Base-by-base conservation (phyloP, 53 echinoderm and acorn worm genomes). In the Zoroaster sp. region DNA sequence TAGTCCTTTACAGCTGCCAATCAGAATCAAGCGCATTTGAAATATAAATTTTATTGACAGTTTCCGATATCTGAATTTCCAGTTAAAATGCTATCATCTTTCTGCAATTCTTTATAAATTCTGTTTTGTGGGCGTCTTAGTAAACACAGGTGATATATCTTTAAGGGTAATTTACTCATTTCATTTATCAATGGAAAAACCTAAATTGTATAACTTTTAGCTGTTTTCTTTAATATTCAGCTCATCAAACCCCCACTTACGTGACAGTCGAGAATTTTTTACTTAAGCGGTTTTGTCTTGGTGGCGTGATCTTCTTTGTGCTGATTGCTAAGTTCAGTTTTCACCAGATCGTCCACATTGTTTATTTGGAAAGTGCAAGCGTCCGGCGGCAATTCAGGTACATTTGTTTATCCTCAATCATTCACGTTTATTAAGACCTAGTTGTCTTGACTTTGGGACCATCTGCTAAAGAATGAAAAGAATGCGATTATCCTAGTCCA, bases 181-280 rank as follows among this genome's bases (percentile, higher is more conserved):
- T n/a, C n/a, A 65, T 31, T n/a, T 1, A 66, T 18, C 5, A 9
- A 9, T 9, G 10, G 25, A 28, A n/a, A 28, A n/a, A 3, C 31
- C n/a, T 9, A 66, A 66, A 4, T 66, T 21, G 9, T 4, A 31
- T 21, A 66, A 66, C 17, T 66, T 31, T 4, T 66, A 28, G 10
- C 28, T 28, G 3, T 18, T n/a, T 66, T 73, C 37, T 7, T 71
- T 66, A 53, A 34, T 39, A 43, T 10, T 4, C 49, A 30, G 35
- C 53, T 41, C 45, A 1, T 46, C 68, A 28, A 78, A 13, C 78
- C 93, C n/a, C 91, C 91, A n/a, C n/a, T 63, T 92, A 90, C 20
- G 93, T 93, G 10, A 90, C 95, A 1, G 4, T 95, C 20, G 32
- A 53, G 3, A 93, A 95, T 14, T 95, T 92, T 72, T 95, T 97